Conservation (phyloP, 2,888 invertebrate species). For the Buathra laborator region DNA sequence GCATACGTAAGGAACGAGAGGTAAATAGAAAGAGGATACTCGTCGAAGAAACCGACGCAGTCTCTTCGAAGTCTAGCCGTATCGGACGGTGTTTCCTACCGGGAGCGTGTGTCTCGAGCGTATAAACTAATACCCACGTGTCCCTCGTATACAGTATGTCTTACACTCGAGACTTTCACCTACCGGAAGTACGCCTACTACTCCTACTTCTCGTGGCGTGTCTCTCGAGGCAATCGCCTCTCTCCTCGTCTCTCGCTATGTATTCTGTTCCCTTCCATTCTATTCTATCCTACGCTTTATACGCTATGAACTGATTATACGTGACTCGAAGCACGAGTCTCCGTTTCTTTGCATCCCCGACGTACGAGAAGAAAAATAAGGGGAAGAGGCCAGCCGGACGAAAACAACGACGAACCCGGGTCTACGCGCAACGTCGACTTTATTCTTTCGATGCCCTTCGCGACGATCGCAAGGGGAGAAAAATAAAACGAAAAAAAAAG, state of each 20-base stretch:
- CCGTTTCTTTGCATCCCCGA: not conserved
- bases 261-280: slow-evolving; percentile 2
- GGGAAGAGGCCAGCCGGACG: slow-evolving; percentile 61
- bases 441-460: slow-evolving; percentile 8
- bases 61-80: slow-evolving; percentile 79
- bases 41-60: slow-evolving; percentile 76
- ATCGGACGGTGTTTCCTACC: slow-evolving; percentile 48
- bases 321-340: slow-evolving; percentile 33
- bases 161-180: slow-evolving; percentile 78
- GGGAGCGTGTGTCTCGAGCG: slow-evolving; percentile 36
- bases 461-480: slow-evolving; percentile 48
- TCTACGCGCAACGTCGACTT: slow-evolving; percentile 45
- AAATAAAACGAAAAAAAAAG: slow-evolving; percentile 20
- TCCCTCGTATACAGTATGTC: slow-evolving; percentile 67
- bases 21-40: slow-evolving; percentile 57
- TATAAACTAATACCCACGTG: slow-evolving; percentile 71
- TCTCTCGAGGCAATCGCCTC: slow-evolving; percentile 39
- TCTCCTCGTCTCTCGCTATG: not conserved
- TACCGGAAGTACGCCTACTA: slow-evolving; percentile 74
- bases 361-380: slow-evolving; percentile 34
- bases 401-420: slow-evolving; percentile 26
- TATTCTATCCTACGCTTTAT: slow-evolving; percentile 10
- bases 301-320: not conserved
- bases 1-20: slow-evolving; percentile 4
- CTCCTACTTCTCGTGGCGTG: slow-evolving; percentile 25